These are phyloP conservation scores for Geococcyx californianus DNA, from an alignment of 2,113 vertebrate species.

Conservation along the genomic window DNA sequence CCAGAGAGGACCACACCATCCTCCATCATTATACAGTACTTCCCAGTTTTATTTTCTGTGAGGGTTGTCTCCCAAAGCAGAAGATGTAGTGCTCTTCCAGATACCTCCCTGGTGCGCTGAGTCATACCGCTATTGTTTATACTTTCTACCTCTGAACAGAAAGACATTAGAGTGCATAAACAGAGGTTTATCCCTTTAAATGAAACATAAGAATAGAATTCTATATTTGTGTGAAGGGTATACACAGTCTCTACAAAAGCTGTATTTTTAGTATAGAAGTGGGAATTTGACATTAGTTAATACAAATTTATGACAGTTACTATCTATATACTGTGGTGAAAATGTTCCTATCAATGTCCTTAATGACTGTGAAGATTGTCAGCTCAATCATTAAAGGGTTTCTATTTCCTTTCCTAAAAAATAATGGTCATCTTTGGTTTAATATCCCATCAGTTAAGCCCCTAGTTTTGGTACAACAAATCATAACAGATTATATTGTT, in stretches of 20 bases:
- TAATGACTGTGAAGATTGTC: slow-evolving; percentile 15
- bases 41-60: not conserved
- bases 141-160: not conserved
- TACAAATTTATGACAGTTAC: not conserved
- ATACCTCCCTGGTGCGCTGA: fast-evolving
- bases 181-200: not conserved
- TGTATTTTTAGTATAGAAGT: not conserved
- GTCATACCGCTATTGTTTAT: not conserved
- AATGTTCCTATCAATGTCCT: not conserved
- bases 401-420: slow-evolving; percentile 20
- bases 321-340: not conserved
- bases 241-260: not conserved
- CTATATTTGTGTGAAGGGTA: not conserved
- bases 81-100: not conserved
- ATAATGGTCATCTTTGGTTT: not conserved
- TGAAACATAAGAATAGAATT: not conserved
- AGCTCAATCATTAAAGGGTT: not conserved
- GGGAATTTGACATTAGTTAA: slow-evolving; percentile 14
- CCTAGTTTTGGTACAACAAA: not conserved
- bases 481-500: not conserved
- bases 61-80: not conserved
- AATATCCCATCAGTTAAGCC: not conserved
- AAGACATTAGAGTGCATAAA: not conserved
- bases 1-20: not conserved
- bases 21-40: not conserved